A percentile compares a stretch with the other conserved stretches of the same genome.
These are phyloP conservation scores for Drosophila malerkotliana DNA, from an alignment of 1,140 invertebrate genomes.

Conservation along the genomic window DNA sequence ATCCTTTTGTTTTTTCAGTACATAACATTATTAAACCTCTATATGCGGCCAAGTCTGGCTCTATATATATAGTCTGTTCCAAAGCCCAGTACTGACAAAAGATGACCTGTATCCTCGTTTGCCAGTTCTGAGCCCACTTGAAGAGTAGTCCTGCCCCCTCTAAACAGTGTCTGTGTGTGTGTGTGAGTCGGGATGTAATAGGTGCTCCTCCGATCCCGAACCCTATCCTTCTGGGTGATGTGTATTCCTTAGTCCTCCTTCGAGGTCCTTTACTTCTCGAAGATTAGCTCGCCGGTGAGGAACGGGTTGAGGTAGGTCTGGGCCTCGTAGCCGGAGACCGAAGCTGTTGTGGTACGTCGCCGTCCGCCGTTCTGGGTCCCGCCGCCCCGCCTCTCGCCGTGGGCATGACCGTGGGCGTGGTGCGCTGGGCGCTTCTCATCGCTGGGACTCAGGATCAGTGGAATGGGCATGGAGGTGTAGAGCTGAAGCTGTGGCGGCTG, in stretches of 20 bases:
- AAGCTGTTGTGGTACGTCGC: conserved; percentile 66
- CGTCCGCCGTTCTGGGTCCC: conserved; percentile 46
- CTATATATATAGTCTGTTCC: conserved; percentile 21
- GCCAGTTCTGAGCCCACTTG: conserved; percentile 21
- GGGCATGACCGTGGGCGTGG: conserved; percentile 61
- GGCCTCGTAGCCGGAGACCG: conserved; percentile 74
- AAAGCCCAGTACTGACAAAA: conserved; percentile 9
- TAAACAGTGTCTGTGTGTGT: conserved; percentile 23
- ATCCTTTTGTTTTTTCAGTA: conserved; percentile 30
- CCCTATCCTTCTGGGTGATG: conserved; percentile 1
- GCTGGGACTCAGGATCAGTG: conserved; percentile 74
- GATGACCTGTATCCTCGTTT: background rate
- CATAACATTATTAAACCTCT: conserved; percentile 46
- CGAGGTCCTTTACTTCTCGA: conserved; percentile 69
- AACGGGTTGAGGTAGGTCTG: conserved; percentile 81
- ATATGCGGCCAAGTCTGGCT: conserved; percentile 22
- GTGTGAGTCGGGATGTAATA: background rate
- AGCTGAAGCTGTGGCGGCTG: conserved; percentile 67
- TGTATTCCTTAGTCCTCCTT: no score
- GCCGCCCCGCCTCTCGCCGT: conserved; percentile 55
- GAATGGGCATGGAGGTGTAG: conserved; percentile 80
- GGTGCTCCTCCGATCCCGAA: conserved; percentile 5
- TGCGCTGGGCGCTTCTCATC: conserved; percentile 72
- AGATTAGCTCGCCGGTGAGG: conserved; percentile 78
- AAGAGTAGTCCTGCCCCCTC: conserved; percentile 27